phyloP scores from a whole-genome alignment of 2,888 invertebrate genomes.

The Neoitamus cyanurus region DNA sequence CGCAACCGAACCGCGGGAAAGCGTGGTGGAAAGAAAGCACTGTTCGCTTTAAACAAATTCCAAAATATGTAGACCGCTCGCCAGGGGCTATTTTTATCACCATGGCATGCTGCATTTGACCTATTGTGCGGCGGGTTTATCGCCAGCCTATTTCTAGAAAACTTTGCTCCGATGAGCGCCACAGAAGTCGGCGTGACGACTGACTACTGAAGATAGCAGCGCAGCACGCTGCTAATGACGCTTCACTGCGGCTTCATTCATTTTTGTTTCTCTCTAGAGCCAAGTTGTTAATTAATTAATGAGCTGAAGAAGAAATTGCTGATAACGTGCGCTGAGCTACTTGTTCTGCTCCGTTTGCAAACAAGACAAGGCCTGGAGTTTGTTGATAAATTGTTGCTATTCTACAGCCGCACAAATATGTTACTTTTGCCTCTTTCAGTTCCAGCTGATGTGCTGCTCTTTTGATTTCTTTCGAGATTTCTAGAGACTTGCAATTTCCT shows the following conservation, averaged over 20 bases:
- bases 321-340: background rate
- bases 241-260: background rate
- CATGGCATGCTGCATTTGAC: conserved; percentile 6
- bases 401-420: background rate
- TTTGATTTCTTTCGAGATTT: too few relatives aligned
- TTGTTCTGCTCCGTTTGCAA: background rate
- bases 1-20: background rate
- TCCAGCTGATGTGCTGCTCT: too few relatives aligned
- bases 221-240: background rate
- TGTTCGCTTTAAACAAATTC: background rate
- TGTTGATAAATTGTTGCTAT: background rate
- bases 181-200: background rate
- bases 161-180: background rate
- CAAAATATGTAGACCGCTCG: background rate
- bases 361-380: background rate
- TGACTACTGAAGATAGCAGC: background rate
- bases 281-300: conserved; percentile 14
- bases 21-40: background rate
- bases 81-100: background rate
- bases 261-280: background rate
- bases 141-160: background rate
- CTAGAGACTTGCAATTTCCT: too few relatives aligned
- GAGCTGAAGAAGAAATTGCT: background rate
- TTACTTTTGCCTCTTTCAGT: too few relatives aligned
- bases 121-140: conserved; percentile 13